Conservation (phyloP, 2,113 vertebrate species). For the Lophochroa leadbeateri region DNA sequence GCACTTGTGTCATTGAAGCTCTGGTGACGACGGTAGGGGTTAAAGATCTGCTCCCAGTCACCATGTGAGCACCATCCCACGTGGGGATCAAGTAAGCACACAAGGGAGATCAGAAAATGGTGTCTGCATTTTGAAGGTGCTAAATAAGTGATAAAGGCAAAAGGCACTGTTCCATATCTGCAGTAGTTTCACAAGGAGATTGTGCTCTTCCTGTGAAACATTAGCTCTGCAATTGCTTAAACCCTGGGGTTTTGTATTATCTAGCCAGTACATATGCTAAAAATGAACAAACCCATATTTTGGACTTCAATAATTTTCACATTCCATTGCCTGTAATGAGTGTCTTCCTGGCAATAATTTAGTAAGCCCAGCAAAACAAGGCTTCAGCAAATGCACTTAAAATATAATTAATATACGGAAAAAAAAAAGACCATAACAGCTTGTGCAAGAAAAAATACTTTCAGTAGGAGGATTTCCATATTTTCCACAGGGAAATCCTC, state of each 20-base stretch:
- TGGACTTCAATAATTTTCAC: neutral
- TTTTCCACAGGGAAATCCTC: neutral
- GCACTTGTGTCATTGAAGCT: fast-evolving
- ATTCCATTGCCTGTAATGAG: neutral
- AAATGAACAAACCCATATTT: slow-evolving; percentile 5
- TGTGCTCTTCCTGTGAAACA: neutral
- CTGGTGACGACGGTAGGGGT: neutral
- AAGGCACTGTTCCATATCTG: neutral
- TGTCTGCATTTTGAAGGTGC: neutral
- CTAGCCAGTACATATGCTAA: neutral
- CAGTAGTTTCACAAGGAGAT: neutral
- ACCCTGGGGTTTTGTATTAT: slow-evolving; percentile 4
- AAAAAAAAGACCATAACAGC: neutral
- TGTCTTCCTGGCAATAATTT: neutral
- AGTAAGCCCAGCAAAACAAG: neutral
- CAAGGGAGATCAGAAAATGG: neutral
- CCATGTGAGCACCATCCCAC: fast-evolving
- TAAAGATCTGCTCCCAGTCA: neutral
- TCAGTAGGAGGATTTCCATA: neutral
- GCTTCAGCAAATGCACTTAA: neutral
- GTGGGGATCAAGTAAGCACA: neutral
- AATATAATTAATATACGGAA: slow-evolving; percentile 7
- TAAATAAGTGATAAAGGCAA: neutral
- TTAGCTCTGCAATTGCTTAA: slow-evolving; percentile 6
- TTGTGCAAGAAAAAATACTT: neutral